These are phyloP conservation scores for Drosophila robusta DNA, from an alignment of 2,888 invertebrate genomes.

Conservation along the genomic window DNA sequence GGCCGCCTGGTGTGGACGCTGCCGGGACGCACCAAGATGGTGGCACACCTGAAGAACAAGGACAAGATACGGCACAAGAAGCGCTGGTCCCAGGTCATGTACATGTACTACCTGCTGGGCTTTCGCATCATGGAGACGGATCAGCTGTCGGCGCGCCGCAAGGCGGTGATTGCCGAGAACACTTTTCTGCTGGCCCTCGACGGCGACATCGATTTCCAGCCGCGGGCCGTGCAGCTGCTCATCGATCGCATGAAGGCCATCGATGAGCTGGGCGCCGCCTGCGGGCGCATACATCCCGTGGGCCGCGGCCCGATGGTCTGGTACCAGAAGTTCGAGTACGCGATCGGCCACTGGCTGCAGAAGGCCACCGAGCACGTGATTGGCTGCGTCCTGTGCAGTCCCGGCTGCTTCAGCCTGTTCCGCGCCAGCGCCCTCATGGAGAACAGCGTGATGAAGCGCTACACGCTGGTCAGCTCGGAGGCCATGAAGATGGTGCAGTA, in stretches of 20 bases:
- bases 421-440: slow-evolving; percentile 95
- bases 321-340: slow-evolving; percentile 96
- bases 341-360: slow-evolving; percentile 96
- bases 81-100: slow-evolving; percentile 98
- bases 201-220: slow-evolving; percentile 95
- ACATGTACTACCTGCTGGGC: slow-evolving; percentile 96
- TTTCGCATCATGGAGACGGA: slow-evolving; percentile 90
- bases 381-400: slow-evolving; percentile 95
- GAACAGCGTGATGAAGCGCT: slow-evolving; percentile 94
- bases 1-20: slow-evolving; percentile 93
- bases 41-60: slow-evolving; percentile 95
- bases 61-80: slow-evolving; percentile 94
- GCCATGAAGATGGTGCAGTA: slow-evolving; percentile 95
- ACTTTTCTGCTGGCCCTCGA: slow-evolving; percentile 94
- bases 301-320: slow-evolving; percentile 93
- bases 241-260: slow-evolving; percentile 95
- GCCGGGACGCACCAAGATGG: slow-evolving; percentile 93
- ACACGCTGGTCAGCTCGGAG: slow-evolving; percentile 91
- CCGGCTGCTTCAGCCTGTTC: slow-evolving; percentile 96
- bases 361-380: slow-evolving; percentile 96
- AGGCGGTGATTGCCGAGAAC: slow-evolving; percentile 90
- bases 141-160: slow-evolving; percentile 84
- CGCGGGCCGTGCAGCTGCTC: slow-evolving; percentile 91
- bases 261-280: slow-evolving; percentile 92
- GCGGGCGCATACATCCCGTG: slow-evolving; percentile 95